phyloP scores from a whole-genome alignment of 2,113 vertebrate genomes.

The Globicephala melas region DNA sequence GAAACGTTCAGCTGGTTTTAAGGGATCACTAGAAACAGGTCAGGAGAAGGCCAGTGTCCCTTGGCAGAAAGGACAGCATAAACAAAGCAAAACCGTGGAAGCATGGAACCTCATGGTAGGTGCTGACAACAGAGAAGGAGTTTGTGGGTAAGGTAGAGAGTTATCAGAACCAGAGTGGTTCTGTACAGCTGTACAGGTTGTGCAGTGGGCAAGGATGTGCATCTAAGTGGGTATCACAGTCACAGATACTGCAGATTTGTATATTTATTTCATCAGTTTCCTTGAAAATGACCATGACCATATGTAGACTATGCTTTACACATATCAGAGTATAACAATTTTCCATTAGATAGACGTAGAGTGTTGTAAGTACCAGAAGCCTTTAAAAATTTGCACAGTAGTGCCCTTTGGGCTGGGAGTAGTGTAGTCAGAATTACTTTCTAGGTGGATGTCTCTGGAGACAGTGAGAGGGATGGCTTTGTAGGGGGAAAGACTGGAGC shows the following conservation, averaged over 20 bases:
- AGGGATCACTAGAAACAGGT: not conserved
- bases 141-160: not conserved
- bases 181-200: not conserved
- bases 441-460: not conserved
- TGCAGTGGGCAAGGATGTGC: not conserved
- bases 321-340: not conserved
- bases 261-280: not conserved
- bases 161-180: not conserved
- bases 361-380: not conserved
- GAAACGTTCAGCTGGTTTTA: not conserved
- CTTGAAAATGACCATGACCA: not conserved
- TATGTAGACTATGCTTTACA: not conserved
- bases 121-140: not conserved
- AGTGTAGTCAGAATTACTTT: not conserved
- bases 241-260: not conserved
- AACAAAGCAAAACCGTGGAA: not conserved
- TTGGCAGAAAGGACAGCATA: not conserved
- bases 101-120: no score
- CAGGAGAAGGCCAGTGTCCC: not conserved
- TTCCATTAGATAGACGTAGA: not conserved
- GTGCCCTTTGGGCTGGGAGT: not conserved
- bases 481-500: not conserved
- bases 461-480: not conserved
- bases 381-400: not conserved
- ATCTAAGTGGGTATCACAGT: not conserved